phyloP scores from a whole-genome alignment of 2,113 vertebrate genomes.

The Cricetomys ansorgei region DNA sequence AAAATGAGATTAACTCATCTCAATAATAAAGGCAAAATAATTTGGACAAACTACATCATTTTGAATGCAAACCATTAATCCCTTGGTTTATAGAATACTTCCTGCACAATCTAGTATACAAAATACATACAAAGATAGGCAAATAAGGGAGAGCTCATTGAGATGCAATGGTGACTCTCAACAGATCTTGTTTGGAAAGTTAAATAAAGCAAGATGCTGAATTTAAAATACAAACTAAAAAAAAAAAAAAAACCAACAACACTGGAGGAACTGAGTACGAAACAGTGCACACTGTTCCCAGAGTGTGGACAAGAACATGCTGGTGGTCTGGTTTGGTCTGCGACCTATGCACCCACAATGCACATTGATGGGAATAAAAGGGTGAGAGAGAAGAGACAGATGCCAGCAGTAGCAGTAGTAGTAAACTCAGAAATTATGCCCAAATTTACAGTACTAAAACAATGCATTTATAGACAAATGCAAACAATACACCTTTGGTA shows the following conservation, averaged over 20 bases:
- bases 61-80: constrained; percentile 84
- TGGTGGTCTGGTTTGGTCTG: constrained; percentile 81
- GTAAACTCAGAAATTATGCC: constrained; percentile 76
- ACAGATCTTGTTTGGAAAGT: constrained; percentile 54
- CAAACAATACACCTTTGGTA: constrained; percentile 84
- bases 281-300: constrained; percentile 31
- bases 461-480: constrained; percentile 88
- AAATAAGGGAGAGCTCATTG: constrained; percentile 72
- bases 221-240: constrained; percentile 29
- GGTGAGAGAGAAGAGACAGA: not conserved
- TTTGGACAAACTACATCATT: constrained; percentile 87
- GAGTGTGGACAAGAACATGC: constrained; percentile 80
- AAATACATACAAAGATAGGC: constrained; percentile 83
- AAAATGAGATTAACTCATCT: constrained; percentile 85
- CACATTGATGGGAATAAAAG: constrained; percentile 36
- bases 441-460: constrained; percentile 86
- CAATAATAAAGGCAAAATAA: constrained; percentile 89
- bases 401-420: not conserved
- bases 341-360: constrained; percentile 76
- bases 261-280: not conserved
- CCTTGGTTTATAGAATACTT: constrained; percentile 86
- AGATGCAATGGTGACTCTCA: constrained; percentile 72
- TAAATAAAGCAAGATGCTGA: constrained; percentile 63
- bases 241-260: not conserved
- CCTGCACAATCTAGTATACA: constrained; percentile 84